phyloP scores from a whole-genome alignment of 2,888 invertebrate species.

The Litoditis marina region DNA sequence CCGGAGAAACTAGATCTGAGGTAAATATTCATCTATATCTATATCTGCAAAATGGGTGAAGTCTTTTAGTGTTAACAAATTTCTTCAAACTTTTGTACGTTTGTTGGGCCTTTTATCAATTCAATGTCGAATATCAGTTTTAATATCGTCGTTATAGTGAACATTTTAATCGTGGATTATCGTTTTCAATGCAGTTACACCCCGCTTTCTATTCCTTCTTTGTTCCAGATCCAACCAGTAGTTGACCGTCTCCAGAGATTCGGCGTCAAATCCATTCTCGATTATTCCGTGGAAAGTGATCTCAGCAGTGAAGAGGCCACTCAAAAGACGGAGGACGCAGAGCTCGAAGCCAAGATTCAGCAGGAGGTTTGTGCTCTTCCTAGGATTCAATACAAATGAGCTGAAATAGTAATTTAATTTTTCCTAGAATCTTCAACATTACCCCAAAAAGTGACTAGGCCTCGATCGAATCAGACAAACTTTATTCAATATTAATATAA shows the following conservation, averaged over 20 bases:
- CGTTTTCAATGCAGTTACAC: background rate
- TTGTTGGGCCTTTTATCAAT: too few relatives aligned
- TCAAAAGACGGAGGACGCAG: slow-evolving; percentile 68
- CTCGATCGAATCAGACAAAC: too few relatives aligned
- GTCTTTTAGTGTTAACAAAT: too few relatives aligned
- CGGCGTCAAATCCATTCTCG: slow-evolving; percentile 96
- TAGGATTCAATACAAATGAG: too few relatives aligned
- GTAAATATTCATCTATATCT: slow-evolving; percentile 28
- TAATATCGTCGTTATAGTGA: background rate
- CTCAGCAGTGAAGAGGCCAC: slow-evolving; percentile 84
- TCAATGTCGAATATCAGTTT: background rate
- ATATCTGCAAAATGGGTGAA: too few relatives aligned
- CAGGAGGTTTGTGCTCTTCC: background rate
- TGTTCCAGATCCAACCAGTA: slow-evolving; percentile 71
- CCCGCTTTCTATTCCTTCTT: background rate
- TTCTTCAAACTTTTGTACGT: too few relatives aligned
- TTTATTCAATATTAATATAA: too few relatives aligned
- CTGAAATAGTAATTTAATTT: too few relatives aligned
- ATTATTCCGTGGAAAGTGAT: slow-evolving; percentile 97
- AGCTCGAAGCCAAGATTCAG: slow-evolving; percentile 10
- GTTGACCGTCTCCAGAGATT: slow-evolving; percentile 83
- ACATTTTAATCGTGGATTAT: background rate
- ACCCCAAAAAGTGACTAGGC: too few relatives aligned
- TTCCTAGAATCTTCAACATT: too few relatives aligned
- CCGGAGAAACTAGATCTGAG: slow-evolving; percentile 73